Base-by-base conservation (phyloP, 1,140 invertebrate genomes). In the Doryteuthis pealeii region DNA sequence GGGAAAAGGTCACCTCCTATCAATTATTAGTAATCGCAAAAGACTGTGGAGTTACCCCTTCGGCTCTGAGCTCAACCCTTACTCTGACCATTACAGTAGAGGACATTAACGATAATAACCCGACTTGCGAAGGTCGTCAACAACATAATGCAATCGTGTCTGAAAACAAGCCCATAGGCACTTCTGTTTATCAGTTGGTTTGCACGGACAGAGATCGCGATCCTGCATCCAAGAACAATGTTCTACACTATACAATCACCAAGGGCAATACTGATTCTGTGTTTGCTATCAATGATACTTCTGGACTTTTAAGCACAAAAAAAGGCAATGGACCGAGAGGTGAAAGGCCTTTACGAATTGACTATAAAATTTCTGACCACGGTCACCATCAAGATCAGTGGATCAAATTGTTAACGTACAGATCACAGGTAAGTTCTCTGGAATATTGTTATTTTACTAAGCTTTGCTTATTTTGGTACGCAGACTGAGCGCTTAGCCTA, bases 81-180 rank as follows among this genome's bases (percentile, higher is more conserved):
- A 76, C 71, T 28, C 58, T 82, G 22, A 77, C 74, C 15, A 74
- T 83, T 31, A 71, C 72, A 4, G 70, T 83, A 12, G 74, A 71
- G 22, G 81, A 82, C 35, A 71, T 81, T 2, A 83, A 82, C 67
- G 81, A 82, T 67, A 81, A 81, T 69, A 71, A 69, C 33, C 82
- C 78, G 2, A 62, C 71, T 15, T 82, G 81, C 58, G 67, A 31
- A 10, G 74, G 73, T 2, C 28, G 22, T n/a, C 30, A 33, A 32
- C 15, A 68, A 14, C 10, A 62, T 22, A n/a, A 15, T 62, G 15
- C 30, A 5, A 10, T 68, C 10, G 8, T 68, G n/a, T 5, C 10
- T 18, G 66, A 68, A 8, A 32, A 31, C 31, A 8, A 26, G 15
- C n/a, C 43, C 6, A 33, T 45, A 28, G 70, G 70, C 14, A 33